Evolutionary conservation across 2,113 vertebrate genomes (phyloP), one percentile per base, ranked within the genome.

Genomic region (Notothenia rossii): DNA sequence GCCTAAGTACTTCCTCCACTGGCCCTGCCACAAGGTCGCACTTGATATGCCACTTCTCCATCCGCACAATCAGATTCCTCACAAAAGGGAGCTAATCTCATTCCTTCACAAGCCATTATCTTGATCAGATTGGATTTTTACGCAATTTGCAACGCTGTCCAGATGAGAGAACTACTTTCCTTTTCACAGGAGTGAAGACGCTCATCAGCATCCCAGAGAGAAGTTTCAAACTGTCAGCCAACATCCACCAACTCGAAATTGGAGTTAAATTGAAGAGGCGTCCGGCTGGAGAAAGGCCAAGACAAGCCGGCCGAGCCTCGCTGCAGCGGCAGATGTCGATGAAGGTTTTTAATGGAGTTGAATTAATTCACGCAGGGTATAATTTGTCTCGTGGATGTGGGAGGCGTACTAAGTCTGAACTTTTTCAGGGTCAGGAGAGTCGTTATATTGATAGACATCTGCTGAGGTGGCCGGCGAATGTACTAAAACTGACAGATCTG

Each of bases 161-260:
- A 83, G 84, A 91, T 82, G 88, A 94, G 87, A 84, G 85, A 91
- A 83, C 86, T 86, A 85, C 90, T 93, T 94, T 94, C 77, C 88
- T 89, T 90, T 76, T 40, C 63, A 82, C 71, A 6, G 53, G 81
- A 86, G 80, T 56, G 78, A 82, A 86, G 89, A 88, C 13, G 53
- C 84, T 85, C 82, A 82, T 88, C 91, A 81, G 81, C 79, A 82
- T 86, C 87, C 83, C 68, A 55, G 94, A 55, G 82, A 73, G 92
- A 95, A 96, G 95, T 94, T 89, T 91, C 88, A 91, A 89, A 95
- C 89, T 92, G 90, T 95, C 89, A 92, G 95, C 87, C 95, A 92
- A 90, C 92, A 87, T 89, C 92, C 91, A 91, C 88, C 86, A 89
- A 92, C 90, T 93, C 93, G 92, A 96, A 95, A 92, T 88, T 88